Conservation (phyloP, 1,140 invertebrate genomes). For the Pygmarrhopalites habei region DNA sequence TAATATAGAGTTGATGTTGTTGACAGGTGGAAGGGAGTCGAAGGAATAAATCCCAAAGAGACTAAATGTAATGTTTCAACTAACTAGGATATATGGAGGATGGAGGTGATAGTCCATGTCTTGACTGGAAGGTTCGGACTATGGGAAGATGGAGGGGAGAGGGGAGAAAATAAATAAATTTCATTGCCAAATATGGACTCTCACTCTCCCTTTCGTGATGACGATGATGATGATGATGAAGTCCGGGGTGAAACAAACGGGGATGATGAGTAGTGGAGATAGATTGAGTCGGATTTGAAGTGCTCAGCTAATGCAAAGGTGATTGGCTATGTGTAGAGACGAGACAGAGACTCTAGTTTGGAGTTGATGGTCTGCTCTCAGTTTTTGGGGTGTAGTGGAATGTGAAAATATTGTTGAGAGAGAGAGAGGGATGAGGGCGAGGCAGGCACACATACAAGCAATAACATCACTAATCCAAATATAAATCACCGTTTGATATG, state of each 20-base stretch:
- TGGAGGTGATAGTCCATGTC: background rate
- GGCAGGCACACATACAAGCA: slow-evolving; percentile 19
- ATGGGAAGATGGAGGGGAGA: background rate
- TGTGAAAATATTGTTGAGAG: slow-evolving; percentile 23
- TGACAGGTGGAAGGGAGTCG: too few species aligned
- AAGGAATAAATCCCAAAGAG: background rate
- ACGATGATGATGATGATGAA: background rate
- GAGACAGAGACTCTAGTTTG: background rate
- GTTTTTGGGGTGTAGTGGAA: slow-evolving; percentile 1
- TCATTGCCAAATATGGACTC: background rate
- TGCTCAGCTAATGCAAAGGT: background rate
- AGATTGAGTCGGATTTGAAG: slow-evolving; percentile 2
- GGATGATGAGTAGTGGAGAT: background rate
- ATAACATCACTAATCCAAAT: slow-evolving; percentile 34
- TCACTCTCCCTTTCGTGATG: background rate
- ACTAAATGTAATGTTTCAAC: background rate
- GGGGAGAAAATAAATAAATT: background rate
- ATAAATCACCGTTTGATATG: slow-evolving; percentile 37
- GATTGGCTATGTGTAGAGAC: background rate
- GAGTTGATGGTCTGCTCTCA: background rate
- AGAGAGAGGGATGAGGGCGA: background rate
- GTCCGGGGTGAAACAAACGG: background rate
- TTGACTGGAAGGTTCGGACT: background rate
- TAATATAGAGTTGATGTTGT: too few species aligned
- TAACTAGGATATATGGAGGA: background rate